A percentile compares a stretch with the other conserved stretches of the same genome.
Evolutionary conservation across 2,888 invertebrate genomes (phyloP).

Genomic region (Drosophila algonquin): DNA sequence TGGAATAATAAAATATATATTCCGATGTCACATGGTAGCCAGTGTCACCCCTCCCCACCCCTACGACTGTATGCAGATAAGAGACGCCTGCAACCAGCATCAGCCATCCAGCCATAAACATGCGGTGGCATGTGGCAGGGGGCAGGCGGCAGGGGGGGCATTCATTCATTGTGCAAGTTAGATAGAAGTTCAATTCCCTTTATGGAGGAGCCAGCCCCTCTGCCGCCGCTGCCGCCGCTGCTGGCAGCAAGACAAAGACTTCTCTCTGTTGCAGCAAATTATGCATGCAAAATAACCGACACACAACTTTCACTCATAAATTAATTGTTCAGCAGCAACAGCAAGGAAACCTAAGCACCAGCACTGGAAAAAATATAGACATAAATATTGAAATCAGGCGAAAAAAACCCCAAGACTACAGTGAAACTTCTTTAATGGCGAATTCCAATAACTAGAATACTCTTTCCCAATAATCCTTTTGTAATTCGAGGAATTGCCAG

Average conservation of each 20-base stretch:
- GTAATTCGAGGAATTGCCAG: no score
- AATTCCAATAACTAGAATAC: background rate
- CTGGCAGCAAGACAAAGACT: conserved; percentile 57
- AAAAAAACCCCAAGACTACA: background rate
- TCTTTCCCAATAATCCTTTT: no score
- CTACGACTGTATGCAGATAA: conserved; percentile 33
- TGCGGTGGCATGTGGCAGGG: background rate
- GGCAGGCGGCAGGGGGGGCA: background rate
- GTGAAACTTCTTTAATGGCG: background rate
- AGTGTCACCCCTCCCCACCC: background rate
- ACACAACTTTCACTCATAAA: conserved; percentile 76
- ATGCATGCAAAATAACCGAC: conserved; percentile 60
- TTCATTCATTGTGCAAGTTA: conserved; percentile 6
- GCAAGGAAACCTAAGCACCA: background rate
- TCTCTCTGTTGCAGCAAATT: conserved; percentile 58
- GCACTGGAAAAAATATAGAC: background rate
- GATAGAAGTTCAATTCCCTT: conserved; percentile 38
- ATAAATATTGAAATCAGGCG: background rate
- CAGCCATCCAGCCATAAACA: background rate
- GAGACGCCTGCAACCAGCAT: conserved; percentile 12
- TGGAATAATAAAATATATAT: conserved; percentile 18
- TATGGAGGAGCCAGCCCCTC: background rate
- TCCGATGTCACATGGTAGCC: conserved; percentile 14
- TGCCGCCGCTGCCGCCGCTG: background rate
- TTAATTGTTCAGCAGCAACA: conserved; percentile 59